A percentile compares a stretch with the other conserved stretches of the same genome.
phyloP scores from a whole-genome alignment of 2,888 invertebrate species.

The Abrostola triplasia region DNA sequence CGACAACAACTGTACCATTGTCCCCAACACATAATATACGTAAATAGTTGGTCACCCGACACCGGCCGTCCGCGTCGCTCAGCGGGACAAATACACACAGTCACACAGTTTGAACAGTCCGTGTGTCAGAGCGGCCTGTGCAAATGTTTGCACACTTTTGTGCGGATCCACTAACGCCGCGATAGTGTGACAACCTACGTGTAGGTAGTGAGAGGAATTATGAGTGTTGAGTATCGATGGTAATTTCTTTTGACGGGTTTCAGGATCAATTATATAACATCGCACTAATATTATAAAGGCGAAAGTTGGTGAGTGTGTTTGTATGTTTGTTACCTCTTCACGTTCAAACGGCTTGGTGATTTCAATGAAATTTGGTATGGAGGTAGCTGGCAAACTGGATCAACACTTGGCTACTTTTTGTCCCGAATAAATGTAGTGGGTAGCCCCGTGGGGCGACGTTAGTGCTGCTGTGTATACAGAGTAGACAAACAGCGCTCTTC shows the following conservation, averaged over 20 bases:
- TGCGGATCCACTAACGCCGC: conserved; percentile 26
- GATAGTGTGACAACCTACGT: conserved; percentile 17
- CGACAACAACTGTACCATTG: not conserved
- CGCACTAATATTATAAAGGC: no score
- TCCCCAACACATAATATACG: conserved; percentile 33
- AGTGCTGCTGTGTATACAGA: no score
- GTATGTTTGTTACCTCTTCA: no score
- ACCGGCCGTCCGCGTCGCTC: conserved; percentile 44
- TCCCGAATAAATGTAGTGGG: no score
- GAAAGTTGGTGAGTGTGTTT: no score
- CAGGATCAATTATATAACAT: no score
- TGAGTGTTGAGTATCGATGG: conserved; percentile 2
- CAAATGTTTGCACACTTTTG: conserved; percentile 49
- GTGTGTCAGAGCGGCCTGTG: conserved; percentile 22
- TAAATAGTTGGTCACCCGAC: conserved; percentile 38
- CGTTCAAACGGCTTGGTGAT: no score
- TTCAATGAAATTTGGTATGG: no score
- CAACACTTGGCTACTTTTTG: no score
- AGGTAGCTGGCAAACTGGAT: no score
- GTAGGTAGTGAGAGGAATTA: conserved; percentile 17
- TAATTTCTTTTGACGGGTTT: not conserved
- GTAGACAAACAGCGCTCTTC: no score
- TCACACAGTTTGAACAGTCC: conserved; percentile 26
- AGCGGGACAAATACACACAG: conserved; percentile 41
- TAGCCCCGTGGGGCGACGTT: no score